phyloP scores from a whole-genome alignment of 2,113 vertebrate species.

The Bothrops jararaca region DNA sequence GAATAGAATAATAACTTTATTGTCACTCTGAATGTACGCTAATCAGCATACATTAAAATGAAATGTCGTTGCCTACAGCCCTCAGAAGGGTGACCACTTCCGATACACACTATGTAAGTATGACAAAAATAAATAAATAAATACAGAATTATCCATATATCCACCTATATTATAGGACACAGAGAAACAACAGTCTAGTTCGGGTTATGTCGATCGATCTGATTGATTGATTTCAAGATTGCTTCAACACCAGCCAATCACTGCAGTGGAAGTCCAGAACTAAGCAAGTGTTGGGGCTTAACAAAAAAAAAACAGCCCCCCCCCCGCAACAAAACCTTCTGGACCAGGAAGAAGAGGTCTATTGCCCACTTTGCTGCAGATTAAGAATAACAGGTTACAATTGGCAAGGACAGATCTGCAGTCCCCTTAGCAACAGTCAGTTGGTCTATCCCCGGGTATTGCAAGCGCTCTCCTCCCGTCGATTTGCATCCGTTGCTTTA shows the following conservation, averaged over 20 bases:
- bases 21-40: too few relatives aligned
- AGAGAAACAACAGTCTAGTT: too few relatives aligned
- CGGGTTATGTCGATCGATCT: too few relatives aligned
- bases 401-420: background rate
- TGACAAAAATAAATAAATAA: too few relatives aligned
- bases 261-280: background rate
- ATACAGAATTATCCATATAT: too few relatives aligned
- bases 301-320: background rate
- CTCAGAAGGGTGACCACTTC: too few relatives aligned
- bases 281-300: background rate
- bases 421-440: background rate
- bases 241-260: background rate
- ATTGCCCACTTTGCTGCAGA: background rate
- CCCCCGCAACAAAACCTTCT: background rate
- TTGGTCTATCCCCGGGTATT: fast-evolving
- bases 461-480: background rate
- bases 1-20: too few relatives aligned
- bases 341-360: background rate
- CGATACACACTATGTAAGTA: too few relatives aligned
- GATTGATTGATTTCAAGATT: background rate
- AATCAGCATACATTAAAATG: too few relatives aligned
- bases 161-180: too few relatives aligned
- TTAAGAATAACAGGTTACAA: conserved; percentile 7
- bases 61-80: too few relatives aligned
- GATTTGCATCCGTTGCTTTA: conserved; percentile 21